Base-by-base conservation (phyloP, 2,888 invertebrate species). In the Drosophila planitibia region DNA sequence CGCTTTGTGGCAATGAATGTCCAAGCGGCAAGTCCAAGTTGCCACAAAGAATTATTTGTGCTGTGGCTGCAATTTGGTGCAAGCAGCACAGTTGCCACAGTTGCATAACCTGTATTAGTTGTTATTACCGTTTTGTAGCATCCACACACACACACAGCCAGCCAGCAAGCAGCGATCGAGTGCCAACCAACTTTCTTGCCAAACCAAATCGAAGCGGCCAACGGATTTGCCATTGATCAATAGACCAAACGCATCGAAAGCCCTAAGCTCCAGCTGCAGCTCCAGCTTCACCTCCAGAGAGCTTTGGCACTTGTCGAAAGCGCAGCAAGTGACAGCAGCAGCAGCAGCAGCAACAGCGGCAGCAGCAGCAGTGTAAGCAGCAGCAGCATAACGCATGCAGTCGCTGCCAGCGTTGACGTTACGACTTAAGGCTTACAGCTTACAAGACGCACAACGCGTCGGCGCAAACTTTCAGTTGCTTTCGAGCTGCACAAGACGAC, bases 91-190 rank as follows among this genome's bases (percentile, higher is more conserved):
- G 63, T 49, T 76, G 83, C 76, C 70, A 67, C 79, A 85, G 87
- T 85, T 85, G 85, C 84, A 85, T 89, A 85, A 85, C 85, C 85
- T 85, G 85, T 89, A 85, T 85, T 85, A 85, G 85, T 89, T 86
- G 85, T 86, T 89, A 86, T 89, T 85, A 85, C 85, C 85, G 85
- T 85, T 85, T 85, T 74, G 81, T 55, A 63, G 74, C 77, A 81
- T 70, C 79, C 30, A 61, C 16, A 30, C 33, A 61, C 14, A 61
- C 7, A 28, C 16, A 41, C 41, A 58, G 9, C n/a, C 57, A 71
- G n/a, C 57, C 16, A 70, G 52, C 28, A 47, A 25, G 22, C 39
- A n/a, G 39, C 57, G 39, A 47, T 25, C 47, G 47, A 47, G 22
- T 47, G 47, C 47, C 14, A 47, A 59, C 59, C 72, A 79, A 66